Percentiles rank a stretch among this genome's conserved stretches.
phyloP scores from a whole-genome alignment of 2,113 vertebrate genomes.

The Sander lucioperca region DNA sequence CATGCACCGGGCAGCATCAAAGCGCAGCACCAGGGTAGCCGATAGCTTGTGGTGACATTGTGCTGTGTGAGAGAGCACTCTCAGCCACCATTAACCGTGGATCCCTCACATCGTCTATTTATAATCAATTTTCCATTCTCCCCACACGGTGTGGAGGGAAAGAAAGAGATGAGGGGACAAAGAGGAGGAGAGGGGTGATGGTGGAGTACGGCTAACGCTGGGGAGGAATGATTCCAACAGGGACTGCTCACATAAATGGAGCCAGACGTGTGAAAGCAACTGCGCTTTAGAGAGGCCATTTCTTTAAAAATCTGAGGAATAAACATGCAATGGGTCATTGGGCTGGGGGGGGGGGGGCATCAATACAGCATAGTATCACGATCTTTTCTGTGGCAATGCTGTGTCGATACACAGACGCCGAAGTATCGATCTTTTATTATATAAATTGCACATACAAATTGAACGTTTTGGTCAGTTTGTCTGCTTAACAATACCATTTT shows the following conservation, averaged over 20 bases:
- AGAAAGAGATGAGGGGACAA: background rate
- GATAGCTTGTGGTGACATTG: constrained; percentile 65
- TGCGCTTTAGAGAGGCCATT: constrained; percentile 54
- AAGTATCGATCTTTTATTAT: no score
- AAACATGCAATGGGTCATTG: no score
- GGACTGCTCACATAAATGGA: constrained; percentile 64
- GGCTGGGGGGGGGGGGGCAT: no score
- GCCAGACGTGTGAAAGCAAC: constrained; percentile 65
- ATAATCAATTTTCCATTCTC: constrained; percentile 70
- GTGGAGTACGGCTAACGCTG: constrained; percentile 34
- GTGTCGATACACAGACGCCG: no score
- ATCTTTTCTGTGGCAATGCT: no score
- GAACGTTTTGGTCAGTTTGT: no score
- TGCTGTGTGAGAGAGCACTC: constrained; percentile 51
- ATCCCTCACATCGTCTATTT: constrained; percentile 60
- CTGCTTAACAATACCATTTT: no score
- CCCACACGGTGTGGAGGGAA: constrained; percentile 32
- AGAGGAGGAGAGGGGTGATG: constrained; percentile 60
- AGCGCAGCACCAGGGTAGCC: constrained; percentile 52
- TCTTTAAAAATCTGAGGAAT: constrained; percentile 39
- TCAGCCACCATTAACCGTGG: constrained; percentile 45
- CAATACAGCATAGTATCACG: no score
- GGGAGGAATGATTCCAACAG: constrained; percentile 77
- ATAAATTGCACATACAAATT: no score
- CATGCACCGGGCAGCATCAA: constrained; percentile 67